Conservation (phyloP, 2,888 invertebrate species). For the Hyposoter didymator region DNA sequence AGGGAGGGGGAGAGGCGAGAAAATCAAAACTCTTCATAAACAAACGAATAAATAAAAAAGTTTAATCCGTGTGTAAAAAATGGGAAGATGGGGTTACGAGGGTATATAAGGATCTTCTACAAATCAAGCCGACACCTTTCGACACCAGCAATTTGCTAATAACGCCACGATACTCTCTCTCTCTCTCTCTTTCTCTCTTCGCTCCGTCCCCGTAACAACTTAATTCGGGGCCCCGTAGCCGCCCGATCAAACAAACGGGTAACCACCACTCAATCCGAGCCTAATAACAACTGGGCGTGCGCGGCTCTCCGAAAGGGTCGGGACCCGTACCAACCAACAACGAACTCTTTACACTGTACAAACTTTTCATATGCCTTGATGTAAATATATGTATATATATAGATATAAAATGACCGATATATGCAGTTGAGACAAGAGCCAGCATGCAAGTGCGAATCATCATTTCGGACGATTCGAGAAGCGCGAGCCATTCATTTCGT, state of each 20-base stretch:
- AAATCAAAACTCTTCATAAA: conserved; percentile 14
- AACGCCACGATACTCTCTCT: conserved; percentile 41
- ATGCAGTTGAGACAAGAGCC: not conserved
- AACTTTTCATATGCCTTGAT: not conserved
- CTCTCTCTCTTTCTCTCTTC: conserved; percentile 23
- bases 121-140: conserved; percentile 80
- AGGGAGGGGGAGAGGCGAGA: not conserved
- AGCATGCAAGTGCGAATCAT: conserved; percentile 25
- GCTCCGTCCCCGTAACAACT: conserved; percentile 76
- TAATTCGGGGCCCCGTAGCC: conserved; percentile 79
- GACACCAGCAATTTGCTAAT: conserved; percentile 80
- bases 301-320: conserved; percentile 61
- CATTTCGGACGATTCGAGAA: not conserved
- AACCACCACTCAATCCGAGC: conserved; percentile 79
- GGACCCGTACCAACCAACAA: conserved; percentile 33
- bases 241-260: conserved; percentile 80
- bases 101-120: conserved; percentile 68
- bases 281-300: conserved; percentile 72
- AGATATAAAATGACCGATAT: not conserved
- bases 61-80: not conserved
- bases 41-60: conserved; percentile 29
- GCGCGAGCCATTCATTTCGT: not conserved
- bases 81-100: conserved; percentile 15
- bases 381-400: not conserved
- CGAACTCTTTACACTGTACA: conserved; percentile 28